Evolutionary conservation across 2,113 vertebrate genomes (phyloP).

Genomic region (Drymodes brunneopygia): DNA sequence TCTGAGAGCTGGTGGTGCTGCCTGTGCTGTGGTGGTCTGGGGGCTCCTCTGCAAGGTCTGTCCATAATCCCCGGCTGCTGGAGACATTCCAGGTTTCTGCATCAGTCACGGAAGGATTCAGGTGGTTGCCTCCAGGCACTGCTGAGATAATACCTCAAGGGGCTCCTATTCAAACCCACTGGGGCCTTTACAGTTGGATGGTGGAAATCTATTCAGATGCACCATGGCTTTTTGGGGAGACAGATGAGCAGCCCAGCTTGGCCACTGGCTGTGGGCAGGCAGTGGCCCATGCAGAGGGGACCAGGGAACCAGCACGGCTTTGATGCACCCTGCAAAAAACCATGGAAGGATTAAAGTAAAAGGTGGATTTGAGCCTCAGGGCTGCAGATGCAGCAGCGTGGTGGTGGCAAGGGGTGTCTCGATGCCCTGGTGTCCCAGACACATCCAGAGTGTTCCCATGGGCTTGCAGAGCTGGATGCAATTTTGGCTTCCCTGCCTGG

Average conservation of each 20-base stretch:
- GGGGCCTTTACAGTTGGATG: background rate
- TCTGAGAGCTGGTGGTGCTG: background rate
- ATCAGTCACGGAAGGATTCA: constrained; percentile 27
- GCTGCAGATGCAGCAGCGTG: background rate
- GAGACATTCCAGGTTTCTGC: background rate
- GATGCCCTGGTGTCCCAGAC: background rate
- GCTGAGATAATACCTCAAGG: constrained; percentile 49
- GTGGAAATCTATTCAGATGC: background rate
- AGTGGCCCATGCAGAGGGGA: background rate
- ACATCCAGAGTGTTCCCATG: background rate
- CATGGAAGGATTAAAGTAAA: background rate
- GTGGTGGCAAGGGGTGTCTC: background rate
- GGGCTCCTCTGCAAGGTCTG: background rate
- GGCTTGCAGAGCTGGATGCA: background rate
- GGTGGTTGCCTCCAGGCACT: constrained; percentile 46
- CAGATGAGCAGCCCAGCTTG: background rate
- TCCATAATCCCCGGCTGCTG: background rate
- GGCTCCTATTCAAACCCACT: constrained; percentile 16
- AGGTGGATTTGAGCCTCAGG: fast-evolving
- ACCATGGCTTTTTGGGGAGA: background rate
- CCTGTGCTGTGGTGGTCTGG: background rate
- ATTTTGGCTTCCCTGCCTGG: background rate
- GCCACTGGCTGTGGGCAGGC: background rate
- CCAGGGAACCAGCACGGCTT: background rate
- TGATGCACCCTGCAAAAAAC: background rate